Percentiles rank a stretch among this genome's conserved stretches.
Conservation (phyloP, 2,113 vertebrate genomes). For the Strigops habroptila region DNA sequence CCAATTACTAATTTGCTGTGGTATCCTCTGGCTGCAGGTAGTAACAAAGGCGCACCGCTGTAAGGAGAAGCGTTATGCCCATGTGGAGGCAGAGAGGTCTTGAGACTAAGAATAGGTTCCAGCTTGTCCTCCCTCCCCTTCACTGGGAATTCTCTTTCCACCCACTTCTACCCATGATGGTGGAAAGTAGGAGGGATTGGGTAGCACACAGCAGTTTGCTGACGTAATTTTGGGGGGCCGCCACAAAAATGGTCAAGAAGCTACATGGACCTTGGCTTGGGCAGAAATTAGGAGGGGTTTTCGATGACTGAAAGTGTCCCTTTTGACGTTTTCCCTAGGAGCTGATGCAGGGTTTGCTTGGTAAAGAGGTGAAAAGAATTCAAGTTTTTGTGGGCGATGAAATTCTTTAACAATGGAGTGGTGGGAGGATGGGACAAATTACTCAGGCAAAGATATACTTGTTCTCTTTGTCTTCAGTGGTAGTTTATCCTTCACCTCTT, state of each 20-base stretch:
- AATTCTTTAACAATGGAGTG: background rate
- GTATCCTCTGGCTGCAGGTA: background rate
- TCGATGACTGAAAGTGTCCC: background rate
- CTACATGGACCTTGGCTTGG: background rate
- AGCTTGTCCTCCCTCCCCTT: background rate
- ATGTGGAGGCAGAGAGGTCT: background rate
- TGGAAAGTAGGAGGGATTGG: background rate
- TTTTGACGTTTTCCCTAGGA: background rate
- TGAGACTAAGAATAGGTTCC: background rate
- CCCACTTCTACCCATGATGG: background rate
- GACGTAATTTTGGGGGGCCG: background rate
- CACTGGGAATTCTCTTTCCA: background rate
- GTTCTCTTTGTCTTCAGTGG: background rate
- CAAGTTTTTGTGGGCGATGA: background rate
- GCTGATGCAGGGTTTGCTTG: background rate
- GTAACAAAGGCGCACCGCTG: background rate
- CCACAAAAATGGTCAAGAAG: background rate
- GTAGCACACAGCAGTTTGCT: background rate
- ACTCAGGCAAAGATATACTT: background rate
- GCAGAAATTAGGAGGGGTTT: background rate
- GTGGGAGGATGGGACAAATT: constrained; percentile 23
- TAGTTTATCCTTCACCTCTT: constrained; percentile 8
- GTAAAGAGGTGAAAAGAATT: background rate
- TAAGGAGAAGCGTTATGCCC: background rate
- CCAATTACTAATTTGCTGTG: background rate